Base-by-base conservation (phyloP, 2,888 invertebrate genomes). In the Meganola albula region DNA sequence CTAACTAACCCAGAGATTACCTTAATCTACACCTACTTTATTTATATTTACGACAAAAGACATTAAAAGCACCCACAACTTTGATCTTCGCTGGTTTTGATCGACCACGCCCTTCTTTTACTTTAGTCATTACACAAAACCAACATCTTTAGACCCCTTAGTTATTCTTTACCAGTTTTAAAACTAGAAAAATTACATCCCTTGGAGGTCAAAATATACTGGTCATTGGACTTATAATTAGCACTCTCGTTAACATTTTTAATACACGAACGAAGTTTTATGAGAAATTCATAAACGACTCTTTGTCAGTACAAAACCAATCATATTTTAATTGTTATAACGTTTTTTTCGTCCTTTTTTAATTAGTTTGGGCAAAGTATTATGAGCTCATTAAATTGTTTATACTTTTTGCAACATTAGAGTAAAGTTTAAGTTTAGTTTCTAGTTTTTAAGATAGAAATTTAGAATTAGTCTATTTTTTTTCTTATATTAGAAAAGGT, bases 261-360 rank as follows among this genome's bases (percentile, higher is more conserved):
- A 78, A 80, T 78, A 74, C 75, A 68, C 54, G 63, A 50, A 63
- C 66, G 69, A 78, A 77, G 61, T 78, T 77, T 77, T 74, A 76
- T 66, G 77, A 64, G 68, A 53, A 54, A 58, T 66, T 68, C 58
- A 65, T 68, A 72, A 66, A 70, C 58, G 60, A 64, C 68, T 68
- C 73, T 71, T 76, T 77, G 74, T 74, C 66, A 62, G 54, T 57
- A 52, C 60, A 56, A 68, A 61, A 55, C 64, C 61, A 68, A 72
- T 77, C 67, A 74, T 50, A 57, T 57, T 61, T 50, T 44, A 53
- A 50, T 52, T 52, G 58, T 63, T 59, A 40, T 26, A 34, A 33
- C 37, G 42, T 30, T 53, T 51, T 53, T 53, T 41, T 32, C 22
- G 11, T 9, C 21, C 24, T n/a, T 1, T 24, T 34, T 44, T 37